phyloP scores from a whole-genome alignment of 2,888 invertebrate species.

The Vanessa cardui region DNA sequence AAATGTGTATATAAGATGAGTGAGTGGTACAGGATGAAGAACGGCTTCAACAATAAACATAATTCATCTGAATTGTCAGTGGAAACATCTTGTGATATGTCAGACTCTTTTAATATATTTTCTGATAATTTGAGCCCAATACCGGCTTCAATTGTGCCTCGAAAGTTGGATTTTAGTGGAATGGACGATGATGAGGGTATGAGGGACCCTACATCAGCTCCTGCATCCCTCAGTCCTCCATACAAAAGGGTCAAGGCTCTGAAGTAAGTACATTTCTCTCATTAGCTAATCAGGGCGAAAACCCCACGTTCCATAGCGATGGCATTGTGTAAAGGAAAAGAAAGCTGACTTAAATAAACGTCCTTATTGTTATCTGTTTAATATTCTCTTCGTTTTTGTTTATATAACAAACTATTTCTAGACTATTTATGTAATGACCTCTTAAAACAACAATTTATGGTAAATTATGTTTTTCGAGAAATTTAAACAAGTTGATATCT shows the following conservation, averaged over 20 bases:
- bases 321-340: not conserved
- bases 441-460: not conserved
- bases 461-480: not conserved
- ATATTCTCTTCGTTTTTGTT: not conserved
- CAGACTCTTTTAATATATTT: conserved; percentile 83
- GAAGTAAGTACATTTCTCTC: conserved; percentile 62
- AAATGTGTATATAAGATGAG: conserved; percentile 66
- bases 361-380: not conserved
- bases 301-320: conserved; percentile 52
- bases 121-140: conserved; percentile 84
- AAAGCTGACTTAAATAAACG: not conserved
- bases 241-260: conserved; percentile 84
- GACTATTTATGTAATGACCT: not conserved
- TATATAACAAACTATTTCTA: not conserved
- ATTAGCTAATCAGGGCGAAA: conserved; percentile 44
- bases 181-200: conserved; percentile 75
- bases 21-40: conserved; percentile 77
- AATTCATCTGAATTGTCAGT: conserved; percentile 82
- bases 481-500: not conserved
- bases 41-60: conserved; percentile 61
- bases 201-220: conserved; percentile 59
- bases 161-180: conserved; percentile 83
- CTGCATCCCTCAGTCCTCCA: conserved; percentile 76
- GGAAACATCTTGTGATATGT: conserved; percentile 85
- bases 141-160: conserved; percentile 78